Conservation (phyloP, 1,140 invertebrate genomes). For the Probaryconus sp. region DNA sequence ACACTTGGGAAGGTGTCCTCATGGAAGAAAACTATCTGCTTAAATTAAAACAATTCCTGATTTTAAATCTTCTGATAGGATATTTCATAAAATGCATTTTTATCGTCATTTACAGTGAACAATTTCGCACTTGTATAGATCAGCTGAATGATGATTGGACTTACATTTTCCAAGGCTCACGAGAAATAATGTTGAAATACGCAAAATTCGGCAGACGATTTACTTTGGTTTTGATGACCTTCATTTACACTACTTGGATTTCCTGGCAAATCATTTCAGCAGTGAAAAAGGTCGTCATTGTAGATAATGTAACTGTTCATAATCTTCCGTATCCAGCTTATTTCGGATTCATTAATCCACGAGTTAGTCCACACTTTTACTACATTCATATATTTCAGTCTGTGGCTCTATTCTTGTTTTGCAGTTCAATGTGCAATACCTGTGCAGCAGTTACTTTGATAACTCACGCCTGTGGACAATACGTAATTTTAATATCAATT, state of each 20-base stretch:
- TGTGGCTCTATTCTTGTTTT: neutral
- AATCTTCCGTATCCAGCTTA: constrained; percentile 27
- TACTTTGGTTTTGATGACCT: constrained; percentile 5
- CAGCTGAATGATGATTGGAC: constrained; percentile 31
- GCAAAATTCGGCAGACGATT: constrained; percentile 19
- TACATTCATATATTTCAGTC: constrained; percentile 8
- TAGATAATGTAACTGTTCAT: constrained; percentile 16
- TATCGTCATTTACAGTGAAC: constrained; percentile 10
- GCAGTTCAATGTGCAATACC: constrained; percentile 18
- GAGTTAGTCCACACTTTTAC: constrained; percentile 2
- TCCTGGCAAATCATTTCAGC: constrained; percentile 27
- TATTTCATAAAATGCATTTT: constrained; percentile 31
- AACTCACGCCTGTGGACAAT: constrained; percentile 31
- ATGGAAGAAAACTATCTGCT: constrained; percentile 4
- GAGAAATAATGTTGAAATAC: constrained; percentile 28
- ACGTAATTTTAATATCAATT: no score
- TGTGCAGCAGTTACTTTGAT: constrained; percentile 27
- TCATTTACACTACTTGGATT: constrained; percentile 9
- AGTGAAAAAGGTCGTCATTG: neutral
- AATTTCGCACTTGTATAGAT: constrained; percentile 13
- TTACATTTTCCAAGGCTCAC: neutral
- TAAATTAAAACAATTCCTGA: constrained; percentile 9
- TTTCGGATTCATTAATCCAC: constrained; percentile 15
- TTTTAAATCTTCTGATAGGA: constrained; percentile 17
- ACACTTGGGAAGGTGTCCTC: neutral